Percentiles rank a stretch among this genome's conserved stretches.
Evolutionary conservation across 2,113 vertebrate species (phyloP).

Genomic region (Lophotis ruficrista): DNA sequence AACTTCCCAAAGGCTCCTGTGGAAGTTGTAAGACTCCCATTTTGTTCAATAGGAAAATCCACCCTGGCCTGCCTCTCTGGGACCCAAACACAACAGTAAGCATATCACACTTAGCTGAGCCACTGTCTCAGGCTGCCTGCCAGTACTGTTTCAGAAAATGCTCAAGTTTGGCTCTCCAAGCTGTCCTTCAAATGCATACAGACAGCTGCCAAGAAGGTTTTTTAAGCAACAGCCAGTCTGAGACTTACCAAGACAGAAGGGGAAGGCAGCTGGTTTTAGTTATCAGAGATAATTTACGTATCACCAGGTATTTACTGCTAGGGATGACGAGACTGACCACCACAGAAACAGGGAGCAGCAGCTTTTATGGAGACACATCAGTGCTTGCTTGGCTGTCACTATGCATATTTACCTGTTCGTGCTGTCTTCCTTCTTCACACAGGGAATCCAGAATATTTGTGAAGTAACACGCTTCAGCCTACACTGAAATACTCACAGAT

Average conservation of each 20-base stretch:
- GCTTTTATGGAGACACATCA: not conserved
- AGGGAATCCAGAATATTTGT: not conserved
- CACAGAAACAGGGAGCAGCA: not conserved
- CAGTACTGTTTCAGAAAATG: not conserved
- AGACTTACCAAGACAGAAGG: not conserved
- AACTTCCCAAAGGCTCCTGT: not conserved
- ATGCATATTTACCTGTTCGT: not conserved
- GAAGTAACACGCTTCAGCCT: not conserved
- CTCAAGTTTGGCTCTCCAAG: conserved; percentile 5
- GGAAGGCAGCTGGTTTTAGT: not conserved
- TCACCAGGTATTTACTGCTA: not conserved
- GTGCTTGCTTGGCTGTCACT: not conserved
- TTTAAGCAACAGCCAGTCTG: not conserved
- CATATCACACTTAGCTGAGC: not conserved
- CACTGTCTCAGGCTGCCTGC: not conserved
- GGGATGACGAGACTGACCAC: not conserved
- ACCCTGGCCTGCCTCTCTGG: not conserved
- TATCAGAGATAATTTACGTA: not conserved
- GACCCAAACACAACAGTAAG: not conserved
- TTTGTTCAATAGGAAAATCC: not conserved
- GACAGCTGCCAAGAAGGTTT: conserved; percentile 17
- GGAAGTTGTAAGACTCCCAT: not conserved
- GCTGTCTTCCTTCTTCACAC: not conserved
- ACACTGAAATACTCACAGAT: not conserved
- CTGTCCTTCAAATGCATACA: not conserved